phyloP scores from a whole-genome alignment of 1,140 invertebrate species.

The Calycopis cecrops region DNA sequence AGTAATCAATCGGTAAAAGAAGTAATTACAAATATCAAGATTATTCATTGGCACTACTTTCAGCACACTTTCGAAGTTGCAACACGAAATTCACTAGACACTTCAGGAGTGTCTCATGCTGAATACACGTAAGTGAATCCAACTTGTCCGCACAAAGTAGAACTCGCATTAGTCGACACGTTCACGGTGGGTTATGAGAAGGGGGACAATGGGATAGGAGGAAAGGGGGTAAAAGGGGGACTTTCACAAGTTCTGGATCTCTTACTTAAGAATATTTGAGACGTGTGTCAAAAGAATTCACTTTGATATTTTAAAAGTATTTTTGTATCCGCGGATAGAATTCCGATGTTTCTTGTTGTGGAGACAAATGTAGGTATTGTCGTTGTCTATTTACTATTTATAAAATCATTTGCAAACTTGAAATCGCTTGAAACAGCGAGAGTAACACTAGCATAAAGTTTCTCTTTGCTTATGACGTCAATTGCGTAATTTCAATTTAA shows the following conservation, averaged over 20 bases:
- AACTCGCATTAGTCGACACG: constrained; percentile 3
- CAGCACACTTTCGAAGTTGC: not conserved
- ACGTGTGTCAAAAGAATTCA: constrained; percentile 10
- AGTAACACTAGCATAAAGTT: too few species aligned
- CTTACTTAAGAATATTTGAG: constrained; percentile 11
- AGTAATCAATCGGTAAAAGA: too few species aligned
- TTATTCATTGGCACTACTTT: too few species aligned
- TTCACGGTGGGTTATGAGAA: too few species aligned
- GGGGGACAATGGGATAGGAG: not conserved
- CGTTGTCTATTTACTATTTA: too few species aligned
- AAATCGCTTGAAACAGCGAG: too few species aligned
- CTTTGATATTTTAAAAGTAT: constrained; percentile 3
- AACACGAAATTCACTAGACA: constrained; percentile 2
- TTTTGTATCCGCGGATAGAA: not conserved
- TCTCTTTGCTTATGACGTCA: too few species aligned
- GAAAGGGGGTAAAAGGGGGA: not conserved
- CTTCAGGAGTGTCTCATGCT: not conserved
- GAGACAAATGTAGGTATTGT: too few species aligned
- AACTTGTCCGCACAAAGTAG: constrained; percentile 2
- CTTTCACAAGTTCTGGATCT: constrained; percentile 4
- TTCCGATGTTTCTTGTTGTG: too few species aligned
- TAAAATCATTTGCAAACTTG: too few species aligned
- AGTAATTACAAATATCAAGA: too few species aligned
- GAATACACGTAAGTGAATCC: constrained; percentile 9
- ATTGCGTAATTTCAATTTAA: too few species aligned